phyloP scores from a whole-genome alignment of 1,140 invertebrate genomes.

The Onthophagus taurus region DNA sequence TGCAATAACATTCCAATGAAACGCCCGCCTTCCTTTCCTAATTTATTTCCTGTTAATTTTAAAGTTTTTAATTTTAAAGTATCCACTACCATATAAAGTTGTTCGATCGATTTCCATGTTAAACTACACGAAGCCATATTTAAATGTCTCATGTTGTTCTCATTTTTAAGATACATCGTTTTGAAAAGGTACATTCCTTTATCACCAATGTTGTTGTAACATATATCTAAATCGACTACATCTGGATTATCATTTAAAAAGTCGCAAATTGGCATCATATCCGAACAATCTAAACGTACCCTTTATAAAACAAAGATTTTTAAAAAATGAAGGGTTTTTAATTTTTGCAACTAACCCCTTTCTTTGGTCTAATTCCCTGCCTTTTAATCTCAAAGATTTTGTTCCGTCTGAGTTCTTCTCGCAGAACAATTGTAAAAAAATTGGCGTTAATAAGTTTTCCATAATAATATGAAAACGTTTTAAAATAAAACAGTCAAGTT shows the following conservation, averaged over 20 bases:
- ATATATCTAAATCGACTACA: conserved; percentile 41
- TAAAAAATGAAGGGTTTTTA: neutral
- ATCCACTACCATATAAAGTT: conserved; percentile 4
- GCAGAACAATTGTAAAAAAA: conserved; percentile 33
- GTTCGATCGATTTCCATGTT: conserved; percentile 32
- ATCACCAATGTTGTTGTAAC: conserved; percentile 46
- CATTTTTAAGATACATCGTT: conserved; percentile 20
- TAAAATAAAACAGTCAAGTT: too few relatives aligned
- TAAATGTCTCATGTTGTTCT: conserved; percentile 40
- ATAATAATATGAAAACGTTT: too few relatives aligned
- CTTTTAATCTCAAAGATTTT: conserved; percentile 32
- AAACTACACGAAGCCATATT: conserved; percentile 47
- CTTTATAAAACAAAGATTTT: too few relatives aligned
- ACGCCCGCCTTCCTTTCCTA: conserved; percentile 39
- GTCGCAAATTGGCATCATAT: conserved; percentile 39
- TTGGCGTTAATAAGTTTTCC: conserved; percentile 27
- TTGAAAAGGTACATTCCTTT: conserved; percentile 41
- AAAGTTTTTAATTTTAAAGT: conserved; percentile 41
- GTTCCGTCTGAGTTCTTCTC: conserved; percentile 36
- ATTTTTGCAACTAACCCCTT: conserved; percentile 23
- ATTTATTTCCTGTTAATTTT: conserved; percentile 45
- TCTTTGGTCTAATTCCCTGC: conserved; percentile 30
- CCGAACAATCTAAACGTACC: conserved; percentile 37
- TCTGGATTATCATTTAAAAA: conserved; percentile 40
- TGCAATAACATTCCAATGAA: too few relatives aligned